These are phyloP conservation scores for Hylaeus volcanicus DNA, from an alignment of 1,140 invertebrate species.

Conservation along the genomic window DNA sequence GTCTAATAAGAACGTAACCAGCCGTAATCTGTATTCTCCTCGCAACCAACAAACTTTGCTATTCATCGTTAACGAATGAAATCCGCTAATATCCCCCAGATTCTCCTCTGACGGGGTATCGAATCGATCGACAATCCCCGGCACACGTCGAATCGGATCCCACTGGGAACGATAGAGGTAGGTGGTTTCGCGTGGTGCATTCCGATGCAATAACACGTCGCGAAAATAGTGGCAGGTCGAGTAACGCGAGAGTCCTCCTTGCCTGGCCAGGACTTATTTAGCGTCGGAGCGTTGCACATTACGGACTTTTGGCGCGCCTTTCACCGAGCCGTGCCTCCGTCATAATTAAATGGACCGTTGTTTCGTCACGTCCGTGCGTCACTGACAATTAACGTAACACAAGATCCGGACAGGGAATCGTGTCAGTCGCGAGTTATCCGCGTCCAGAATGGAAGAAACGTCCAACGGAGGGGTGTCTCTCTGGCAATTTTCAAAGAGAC, in stretches of 20 bases:
- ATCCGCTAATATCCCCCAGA: no score
- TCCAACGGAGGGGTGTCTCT: background rate
- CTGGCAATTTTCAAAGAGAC: background rate
- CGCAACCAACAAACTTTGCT: no score
- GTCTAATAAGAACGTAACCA: background rate
- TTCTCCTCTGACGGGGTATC: no score
- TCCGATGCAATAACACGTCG: constrained; percentile 5
- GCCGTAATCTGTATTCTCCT: no score
- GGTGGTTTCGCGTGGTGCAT: no score
- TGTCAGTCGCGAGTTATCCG: background rate
- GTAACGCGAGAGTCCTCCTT: constrained; percentile 36
- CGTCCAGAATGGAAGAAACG: background rate
- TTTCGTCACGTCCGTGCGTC: constrained; percentile 20
- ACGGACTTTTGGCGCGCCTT: constrained; percentile 51
- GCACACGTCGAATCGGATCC: no score
- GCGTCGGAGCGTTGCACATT: constrained; percentile 21
- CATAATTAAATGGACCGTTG: constrained; percentile 52
- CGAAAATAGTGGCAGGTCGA: background rate
- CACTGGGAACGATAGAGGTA: no score
- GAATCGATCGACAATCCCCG: no score
- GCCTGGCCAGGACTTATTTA: constrained; percentile 47
- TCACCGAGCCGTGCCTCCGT: constrained; percentile 38
- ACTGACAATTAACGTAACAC: constrained; percentile 35
- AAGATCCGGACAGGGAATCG: background rate
- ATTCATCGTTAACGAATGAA: no score